Evolutionary conservation across 2,797 vertebrate species (phyloP), one percentile per base, ranked within the genome.

Genomic region (Falco concolor): DNA sequence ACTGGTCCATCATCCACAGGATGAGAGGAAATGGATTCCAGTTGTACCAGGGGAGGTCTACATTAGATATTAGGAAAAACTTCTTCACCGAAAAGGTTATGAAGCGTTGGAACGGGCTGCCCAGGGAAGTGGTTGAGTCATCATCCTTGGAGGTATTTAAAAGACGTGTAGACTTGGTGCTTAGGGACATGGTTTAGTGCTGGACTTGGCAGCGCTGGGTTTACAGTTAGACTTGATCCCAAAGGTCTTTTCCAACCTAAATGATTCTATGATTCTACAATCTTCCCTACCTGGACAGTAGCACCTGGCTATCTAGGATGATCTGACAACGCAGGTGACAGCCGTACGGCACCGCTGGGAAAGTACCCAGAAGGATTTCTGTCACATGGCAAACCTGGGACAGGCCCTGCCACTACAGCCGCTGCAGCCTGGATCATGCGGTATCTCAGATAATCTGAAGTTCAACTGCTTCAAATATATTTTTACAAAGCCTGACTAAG

Each of bases 261-360:
- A 42, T 30, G 25, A 54, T 27, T 54, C 38, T 42, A 44, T 19
- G 13, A 20, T 42, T 52, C 36, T 42, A 25, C 23, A 36, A 28
- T 23, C 50, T 36, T 59, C 57, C 59, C 34, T 53, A 11, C 13
- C 25, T 9, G 24, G 45, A 38, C 42, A 45, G 42, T 2, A 61
- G n/a, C 57, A 60, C 27, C 50, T 47, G 38, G 38, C 28, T n/a
- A 12, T 5, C 24, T 50, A 49, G 50, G 42, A 25, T 30, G 13
- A 25, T 40, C 61, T 25, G 32, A 28, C 13, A 28, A 7, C 2
- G 27, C 34, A 32, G 57, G 11, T 6, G 17, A 44, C n/a, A 83
- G 57, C 30, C 1, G 1, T 5, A 53, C 0, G 10, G 47, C 40
- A 45, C 28, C 1, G 5, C 45, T 44, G 47, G 70, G n/a, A n/a